Base-by-base conservation (phyloP, 1,140 invertebrate genomes). In the Cotesia chilonis region DNA sequence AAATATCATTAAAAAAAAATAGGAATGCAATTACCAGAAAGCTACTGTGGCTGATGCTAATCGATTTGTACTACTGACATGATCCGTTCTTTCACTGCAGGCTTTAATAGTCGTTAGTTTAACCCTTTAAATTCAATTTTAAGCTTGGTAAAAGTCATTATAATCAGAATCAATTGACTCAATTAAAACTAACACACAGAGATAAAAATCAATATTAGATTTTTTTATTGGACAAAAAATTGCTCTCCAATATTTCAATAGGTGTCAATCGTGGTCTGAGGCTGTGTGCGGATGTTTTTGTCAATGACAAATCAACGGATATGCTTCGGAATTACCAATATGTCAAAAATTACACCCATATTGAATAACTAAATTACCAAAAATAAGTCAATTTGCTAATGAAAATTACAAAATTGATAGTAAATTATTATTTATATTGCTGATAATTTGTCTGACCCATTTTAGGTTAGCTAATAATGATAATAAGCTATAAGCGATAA, bases 51-150 rank as follows among this genome's bases (percentile, higher is more conserved):
- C 61, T 71, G 61, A 71, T 51, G 28, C 20, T 59, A 67, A 72
- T 72, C 64, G 70, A 72, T 72, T 72, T 67, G 54, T 72, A 67
- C 70, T 59, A 72, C 70, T 72, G 54, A 59, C 64, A 47, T 5
- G 7, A 66, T 55, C 59, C 64, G 17, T 60, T 67, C 57, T 57
- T 63, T 72, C 70, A 67, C 64, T 60, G 28, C 54, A 55, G 12
- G 4, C 36, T 20, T 28, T 52, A n/a, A 71, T 71, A 41, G 41
- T 60, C 57, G n/a, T 60, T 38, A 4, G 57, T 35, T 36, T 37
- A 38, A n/a, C 7, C 37, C 37, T 20, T 10, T 12, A 28, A 28
- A 28, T 47, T 20, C 61, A 14, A 9, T 20, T 20, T 70, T 38
- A 54, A 14, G 41, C 5, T 51, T 52, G 52, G 64, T 57, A 36